Base-by-base conservation (phyloP, 1,140 invertebrate species). In the Anastrepha ludens region DNA sequence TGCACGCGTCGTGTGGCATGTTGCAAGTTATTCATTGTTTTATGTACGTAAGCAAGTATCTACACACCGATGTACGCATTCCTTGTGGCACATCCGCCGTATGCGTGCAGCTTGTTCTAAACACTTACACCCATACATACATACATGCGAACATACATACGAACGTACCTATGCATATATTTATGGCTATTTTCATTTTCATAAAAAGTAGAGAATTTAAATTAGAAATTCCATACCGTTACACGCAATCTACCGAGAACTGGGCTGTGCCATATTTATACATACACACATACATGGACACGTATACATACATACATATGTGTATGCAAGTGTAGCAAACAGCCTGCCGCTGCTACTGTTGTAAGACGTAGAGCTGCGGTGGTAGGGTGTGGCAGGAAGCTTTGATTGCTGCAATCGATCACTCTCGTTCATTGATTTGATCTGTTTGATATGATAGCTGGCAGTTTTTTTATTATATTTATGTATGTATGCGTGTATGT, bases 191-290 rank as follows among this genome's bases (percentile, higher is more conserved):
- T 81, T 81, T 81, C 17, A 55, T 81, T 81, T 81, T 81, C 67
- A 74, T 74, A 55, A 55, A 62, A 55, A 81, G 47, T 17, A 29
- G 17, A 81, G 47, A 81, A 81, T 81, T 81, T 81, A 50, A 81
- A 74, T 74, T 74, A 74, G 11, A 81, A 81, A 81, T 81, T 81
- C 47, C 47, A 81, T 81, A 81, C 74, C 74, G 50, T 58, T 81
- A 81, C 17, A 81, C n/a, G n/a, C 74, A 81, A 55, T 29, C 70
- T 55, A 17, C 11, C 47, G n/a, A 50, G 70, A 70, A 78, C 74
- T 81, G n/a, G 74, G 15, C 11, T 44, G 41, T 7, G 17, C 41
- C 11, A 67, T 13, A 58, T 58, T 1, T 58, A 3, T 20, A 67
- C 9, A 5, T 41, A 67, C 65, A 29, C 8, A 20, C 9, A 67